phyloP scores from a whole-genome alignment of 2,797 vertebrate genomes.

The Fundulus diaphanus region DNA sequence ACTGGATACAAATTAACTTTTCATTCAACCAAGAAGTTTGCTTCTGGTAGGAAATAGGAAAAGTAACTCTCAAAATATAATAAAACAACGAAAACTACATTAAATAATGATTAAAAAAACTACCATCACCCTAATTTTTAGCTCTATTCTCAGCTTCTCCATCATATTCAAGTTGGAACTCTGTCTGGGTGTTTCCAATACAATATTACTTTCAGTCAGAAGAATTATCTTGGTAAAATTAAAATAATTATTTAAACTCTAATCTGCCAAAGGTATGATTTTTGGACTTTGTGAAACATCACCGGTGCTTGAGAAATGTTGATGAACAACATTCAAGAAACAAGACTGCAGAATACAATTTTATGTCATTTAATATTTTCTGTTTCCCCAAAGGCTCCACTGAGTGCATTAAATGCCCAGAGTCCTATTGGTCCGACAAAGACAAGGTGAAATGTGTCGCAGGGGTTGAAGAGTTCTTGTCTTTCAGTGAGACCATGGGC shows the following conservation, averaged over 20 bases:
- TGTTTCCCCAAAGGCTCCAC: conserved; percentile 66
- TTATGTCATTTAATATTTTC: background rate
- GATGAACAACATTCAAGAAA: background rate
- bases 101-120: too few species aligned
- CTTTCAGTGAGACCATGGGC: conserved; percentile 79
- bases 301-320: background rate
- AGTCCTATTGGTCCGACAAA: conserved; percentile 77
- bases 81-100: background rate
- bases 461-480: conserved; percentile 77
- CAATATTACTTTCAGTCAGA: background rate
- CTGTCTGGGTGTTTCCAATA: background rate
- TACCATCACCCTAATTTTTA: background rate
- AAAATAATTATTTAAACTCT: background rate
- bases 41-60: background rate
- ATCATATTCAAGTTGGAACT: background rate
- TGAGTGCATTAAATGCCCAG: conserved; percentile 77
- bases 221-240: background rate
- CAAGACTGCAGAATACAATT: background rate
- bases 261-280: background rate
- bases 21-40: background rate
- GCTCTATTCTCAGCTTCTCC: background rate
- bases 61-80: background rate
- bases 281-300: background rate
- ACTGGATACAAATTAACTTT: background rate
- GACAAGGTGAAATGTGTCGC: conserved; percentile 72